A percentile compares a stretch with the other conserved stretches of the same genome.
Conservation (phyloP, 2,797 vertebrate species). For the Stomatorhinus walkeri region DNA sequence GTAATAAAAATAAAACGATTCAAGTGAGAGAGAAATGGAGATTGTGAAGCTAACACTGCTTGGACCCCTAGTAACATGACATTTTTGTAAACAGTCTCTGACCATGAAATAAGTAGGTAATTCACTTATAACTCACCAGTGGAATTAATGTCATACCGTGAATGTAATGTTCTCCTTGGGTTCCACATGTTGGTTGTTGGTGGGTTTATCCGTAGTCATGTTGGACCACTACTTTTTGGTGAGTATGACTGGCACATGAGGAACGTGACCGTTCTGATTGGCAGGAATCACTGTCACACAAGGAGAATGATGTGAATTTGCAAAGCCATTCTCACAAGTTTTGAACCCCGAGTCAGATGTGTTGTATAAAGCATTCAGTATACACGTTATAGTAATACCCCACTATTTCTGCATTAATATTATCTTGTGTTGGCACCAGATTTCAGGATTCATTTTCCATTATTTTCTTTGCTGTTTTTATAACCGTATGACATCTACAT, state of each 20-base stretch:
- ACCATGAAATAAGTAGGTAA: not conserved
- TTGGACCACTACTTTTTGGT: not conserved
- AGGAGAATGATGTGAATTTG: not conserved
- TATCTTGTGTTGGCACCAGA: too few relatives aligned
- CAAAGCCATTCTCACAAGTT: not conserved
- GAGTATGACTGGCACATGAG: not conserved
- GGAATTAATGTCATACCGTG: not conserved
- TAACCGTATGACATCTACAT: not conserved
- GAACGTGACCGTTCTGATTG: not conserved
- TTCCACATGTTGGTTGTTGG: not conserved
- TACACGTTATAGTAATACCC: not conserved
- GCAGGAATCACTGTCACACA: not conserved
- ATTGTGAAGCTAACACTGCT: not conserved
- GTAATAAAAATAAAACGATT: not conserved
- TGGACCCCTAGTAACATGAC: not conserved
- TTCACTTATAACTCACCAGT: not conserved
- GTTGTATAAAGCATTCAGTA: too few relatives aligned
- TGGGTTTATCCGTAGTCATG: not conserved
- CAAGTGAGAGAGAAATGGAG: not conserved
- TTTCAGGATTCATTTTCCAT: too few relatives aligned
- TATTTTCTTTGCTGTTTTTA: not conserved
- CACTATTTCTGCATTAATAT: too few relatives aligned
- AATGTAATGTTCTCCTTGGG: not conserved
- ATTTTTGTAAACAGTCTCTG: not conserved
- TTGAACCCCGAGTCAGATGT: not conserved